A percentile compares a stretch with the other conserved stretches of the same genome.
Evolutionary conservation across 2,797 vertebrate genomes (phyloP).

Genomic region (Knipowitschia caucasica): DNA sequence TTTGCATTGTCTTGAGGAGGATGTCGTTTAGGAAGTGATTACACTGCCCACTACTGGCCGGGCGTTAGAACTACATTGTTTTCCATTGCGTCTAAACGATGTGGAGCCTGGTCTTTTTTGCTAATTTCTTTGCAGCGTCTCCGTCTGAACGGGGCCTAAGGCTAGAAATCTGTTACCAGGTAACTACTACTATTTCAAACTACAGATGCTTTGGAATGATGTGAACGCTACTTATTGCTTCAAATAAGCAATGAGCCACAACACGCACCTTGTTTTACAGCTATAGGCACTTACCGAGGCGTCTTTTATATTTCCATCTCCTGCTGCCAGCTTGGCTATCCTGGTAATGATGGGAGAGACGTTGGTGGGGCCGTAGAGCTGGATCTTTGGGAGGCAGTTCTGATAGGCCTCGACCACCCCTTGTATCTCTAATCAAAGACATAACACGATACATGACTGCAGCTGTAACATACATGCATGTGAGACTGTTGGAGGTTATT

Average conservation of each 20-base stretch:
- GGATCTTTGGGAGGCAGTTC: constrained; percentile 94
- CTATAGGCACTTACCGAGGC: constrained; percentile 81
- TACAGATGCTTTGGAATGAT: no score
- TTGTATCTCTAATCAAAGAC: constrained; percentile 82
- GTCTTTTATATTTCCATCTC: constrained; percentile 84
- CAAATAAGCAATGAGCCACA: constrained; percentile 24
- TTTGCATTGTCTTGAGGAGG: no score
- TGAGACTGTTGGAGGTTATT: background rate
- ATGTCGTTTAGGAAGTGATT: no score
- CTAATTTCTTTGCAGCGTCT: no score
- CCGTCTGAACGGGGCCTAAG: no score
- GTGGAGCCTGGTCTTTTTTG: no score
- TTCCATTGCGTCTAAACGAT: no score
- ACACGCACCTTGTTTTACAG: constrained; percentile 30
- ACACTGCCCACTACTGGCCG: no score
- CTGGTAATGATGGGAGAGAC: constrained; percentile 93
- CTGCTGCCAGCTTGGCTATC: constrained; percentile 84
- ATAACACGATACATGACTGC: constrained; percentile 19
- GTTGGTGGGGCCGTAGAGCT: constrained; percentile 94
- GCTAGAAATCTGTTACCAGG: no score
- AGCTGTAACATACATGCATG: constrained; percentile 2
- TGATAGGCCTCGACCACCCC: constrained; percentile 95
- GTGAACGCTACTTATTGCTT: no score
- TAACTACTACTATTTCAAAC: no score
- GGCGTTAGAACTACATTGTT: no score